These are phyloP conservation scores for Capreolus pygargus DNA, from an alignment of 2,113 vertebrate species.

Conservation along the genomic window DNA sequence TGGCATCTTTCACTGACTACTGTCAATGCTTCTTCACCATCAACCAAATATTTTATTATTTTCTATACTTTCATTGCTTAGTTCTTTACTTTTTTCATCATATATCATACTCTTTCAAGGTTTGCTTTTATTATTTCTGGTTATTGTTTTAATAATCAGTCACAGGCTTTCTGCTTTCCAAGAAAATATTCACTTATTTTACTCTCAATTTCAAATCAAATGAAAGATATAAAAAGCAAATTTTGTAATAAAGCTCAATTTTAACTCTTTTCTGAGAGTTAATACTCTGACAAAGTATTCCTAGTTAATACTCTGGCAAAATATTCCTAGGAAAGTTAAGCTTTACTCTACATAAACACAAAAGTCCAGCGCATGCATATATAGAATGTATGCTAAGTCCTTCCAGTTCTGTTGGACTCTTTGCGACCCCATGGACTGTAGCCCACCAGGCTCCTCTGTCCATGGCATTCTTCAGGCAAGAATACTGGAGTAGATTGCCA, in stretches of 20 bases:
- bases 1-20: background rate
- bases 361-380: background rate
- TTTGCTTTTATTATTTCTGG: background rate
- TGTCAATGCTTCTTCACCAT: background rate
- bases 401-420: fast-evolving
- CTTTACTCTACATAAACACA: background rate
- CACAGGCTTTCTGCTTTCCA: background rate
- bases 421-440: fast-evolving
- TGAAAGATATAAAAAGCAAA: background rate
- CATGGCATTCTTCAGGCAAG: background rate
- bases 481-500: background rate
- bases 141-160: background rate
- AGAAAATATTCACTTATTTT: background rate
- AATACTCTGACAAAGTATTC: background rate
- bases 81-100: background rate
- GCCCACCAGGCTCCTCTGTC: background rate
- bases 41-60: background rate
- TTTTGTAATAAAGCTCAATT: background rate
- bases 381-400: background rate
- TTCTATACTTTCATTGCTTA: background rate
- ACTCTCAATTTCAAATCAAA: background rate
- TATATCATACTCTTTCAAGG: fast-evolving
- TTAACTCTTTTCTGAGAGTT: background rate
- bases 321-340: background rate
- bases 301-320: background rate